Evolutionary conservation across 2,797 vertebrate genomes (phyloP), one percentile per base, ranked within the genome.

Genomic region (Melanotaenia pygmaea): DNA sequence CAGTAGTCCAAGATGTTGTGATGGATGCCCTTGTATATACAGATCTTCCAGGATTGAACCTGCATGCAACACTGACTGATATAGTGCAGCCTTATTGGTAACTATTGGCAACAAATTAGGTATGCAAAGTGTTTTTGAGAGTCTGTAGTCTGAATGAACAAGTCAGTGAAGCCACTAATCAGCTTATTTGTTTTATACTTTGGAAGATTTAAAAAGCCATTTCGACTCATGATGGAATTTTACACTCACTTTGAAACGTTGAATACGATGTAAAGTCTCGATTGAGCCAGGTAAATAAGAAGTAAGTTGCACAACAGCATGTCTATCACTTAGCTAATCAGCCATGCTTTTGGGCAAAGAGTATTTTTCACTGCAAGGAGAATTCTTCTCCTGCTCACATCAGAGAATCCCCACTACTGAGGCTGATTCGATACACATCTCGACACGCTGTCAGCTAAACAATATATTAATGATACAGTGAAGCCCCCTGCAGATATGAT

Each of bases 301-400:
- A 43, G n/a, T 53, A 74, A 77, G 82, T 81, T 76, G 69, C 69
- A 61, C 58, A 69, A 45, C 53, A 16, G 61, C 30, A 62, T 57
- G 43, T 84, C 64, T 80, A 28, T 74, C 77, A 64, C 66, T 80
- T 70, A 75, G 72, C 77, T 67, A 85, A 79, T 70, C 79, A 76
- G 63, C 83, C 73, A 28, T 72, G 68, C 37, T 70, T 64, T 72
- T 47, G 26, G 66, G 76, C 64, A 28, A 74, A 73, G 66, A 65
- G 28, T 74, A 65, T 90, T 86, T 87, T 85, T 81, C 80, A 83
- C 70, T 3, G 45, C 58, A 67, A 68, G 54, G 61, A 76, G 73
- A 75, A 62, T 67, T 77, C 62, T 72, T 67, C 75, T 67, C 40
- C 28, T 2, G 62, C 74, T 90, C 58, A 80, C 68, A 78, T 30